Evolutionary conservation across 2,888 invertebrate genomes (phyloP), one percentile per base, ranked within the genome.

Genomic region (Anoncus sp.): DNA sequence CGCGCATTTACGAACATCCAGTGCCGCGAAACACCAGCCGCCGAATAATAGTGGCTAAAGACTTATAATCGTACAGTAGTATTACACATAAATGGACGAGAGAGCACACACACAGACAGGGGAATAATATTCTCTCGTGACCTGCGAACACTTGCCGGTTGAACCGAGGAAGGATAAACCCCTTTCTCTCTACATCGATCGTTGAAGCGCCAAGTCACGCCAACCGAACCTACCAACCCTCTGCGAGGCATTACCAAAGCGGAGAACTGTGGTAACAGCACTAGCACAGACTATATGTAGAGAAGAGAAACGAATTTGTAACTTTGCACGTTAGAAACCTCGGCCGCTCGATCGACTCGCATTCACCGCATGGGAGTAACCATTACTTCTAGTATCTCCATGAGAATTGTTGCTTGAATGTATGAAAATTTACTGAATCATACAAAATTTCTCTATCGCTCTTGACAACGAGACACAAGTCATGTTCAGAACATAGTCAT

Each of bases 51-150:
- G 31, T 49, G n/a, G 16, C 40, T 49, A n/a, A 1, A 51, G 51
- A 38, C 27, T 14, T 40, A 45, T 38, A 70, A 43, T 24, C 53
- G n/a, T 14, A 59, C 35, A 45, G 12, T 22, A 49, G 69, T 27
- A 49, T 12, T 35, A 35, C 27, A 22, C 16, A 38, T 12, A 47
- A 14, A 43, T n/a, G 22, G 31, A 66, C 57, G 62, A 71, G 65
- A 75, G 66, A 62, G 3, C 16, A 59, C 45, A 47, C 40, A 35
- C 45, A 66, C 59, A 72, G 57, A 55, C 74, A 80, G 66, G 63
- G 85, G 20, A 86, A 85, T 86, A 86, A 85, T 85, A 86, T 87
- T 86, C 84, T 85, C 84, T 84, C 84, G 86, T 88, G 86, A 87
- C 85, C 85, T 67, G 75, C 49, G 79, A 79, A 75, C 67, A 60